phyloP scores from a whole-genome alignment of 1,140 invertebrate genomes.

The Reticulitermes speratus region DNA sequence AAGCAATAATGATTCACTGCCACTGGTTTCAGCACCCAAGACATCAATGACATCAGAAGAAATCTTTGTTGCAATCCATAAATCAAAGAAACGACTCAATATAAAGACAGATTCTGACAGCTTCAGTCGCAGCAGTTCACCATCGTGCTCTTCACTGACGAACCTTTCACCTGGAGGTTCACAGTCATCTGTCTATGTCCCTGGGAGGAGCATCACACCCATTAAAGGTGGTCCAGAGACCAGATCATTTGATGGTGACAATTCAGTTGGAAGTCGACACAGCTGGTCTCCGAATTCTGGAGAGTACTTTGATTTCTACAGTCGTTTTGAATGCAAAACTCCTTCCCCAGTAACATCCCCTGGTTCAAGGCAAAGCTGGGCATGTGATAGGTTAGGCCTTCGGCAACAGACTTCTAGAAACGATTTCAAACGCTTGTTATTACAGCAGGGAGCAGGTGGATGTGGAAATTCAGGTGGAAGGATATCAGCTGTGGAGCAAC shows the following conservation, averaged over 20 bases:
- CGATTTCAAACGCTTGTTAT: conserved; percentile 78
- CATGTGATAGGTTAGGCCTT: conserved; percentile 56
- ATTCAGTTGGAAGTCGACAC: conserved; percentile 45
- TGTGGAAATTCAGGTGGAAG: conserved; percentile 52
- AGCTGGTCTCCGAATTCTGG: conserved; percentile 56
- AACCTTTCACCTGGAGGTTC: conserved; percentile 54
- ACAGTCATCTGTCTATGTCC: conserved; percentile 48
- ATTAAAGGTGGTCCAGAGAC: conserved; percentile 40
- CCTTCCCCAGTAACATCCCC: conserved; percentile 40
- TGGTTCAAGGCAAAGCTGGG: conserved; percentile 45
- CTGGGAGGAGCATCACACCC: conserved; percentile 45
- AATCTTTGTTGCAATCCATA: conserved; percentile 73
- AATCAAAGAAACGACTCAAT: conserved; percentile 72
- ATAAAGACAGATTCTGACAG: conserved; percentile 47
- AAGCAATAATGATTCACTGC: not conserved
- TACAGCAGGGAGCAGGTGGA: conserved; percentile 64
- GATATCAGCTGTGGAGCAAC: conserved; percentile 77
- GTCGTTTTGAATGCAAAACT: conserved; percentile 40
- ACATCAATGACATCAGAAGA: conserved; percentile 75
- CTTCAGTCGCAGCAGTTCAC: conserved; percentile 51
- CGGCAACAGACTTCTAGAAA: conserved; percentile 43
- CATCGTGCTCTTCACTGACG: conserved; percentile 51
- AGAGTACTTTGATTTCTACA: conserved; percentile 43
- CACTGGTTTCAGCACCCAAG: conserved; percentile 47
- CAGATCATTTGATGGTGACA: not conserved